phyloP scores from a whole-genome alignment of 2,888 invertebrate genomes.

The Prosapia bicincta region DNA sequence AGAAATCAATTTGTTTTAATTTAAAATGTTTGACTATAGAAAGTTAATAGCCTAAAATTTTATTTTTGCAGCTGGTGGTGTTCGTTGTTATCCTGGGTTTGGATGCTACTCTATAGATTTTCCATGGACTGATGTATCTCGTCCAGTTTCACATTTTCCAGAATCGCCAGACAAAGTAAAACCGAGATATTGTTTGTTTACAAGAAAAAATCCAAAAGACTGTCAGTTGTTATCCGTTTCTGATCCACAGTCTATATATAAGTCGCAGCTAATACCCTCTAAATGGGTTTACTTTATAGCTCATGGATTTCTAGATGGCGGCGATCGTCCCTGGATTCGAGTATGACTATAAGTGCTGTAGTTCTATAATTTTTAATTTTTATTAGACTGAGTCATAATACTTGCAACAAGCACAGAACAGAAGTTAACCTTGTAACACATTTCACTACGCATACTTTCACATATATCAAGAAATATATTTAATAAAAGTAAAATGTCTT shows the following conservation, averaged over 20 bases:
- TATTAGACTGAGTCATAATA: not conserved
- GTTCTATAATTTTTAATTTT: not conserved
- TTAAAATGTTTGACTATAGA: not conserved
- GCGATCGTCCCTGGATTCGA: constrained; percentile 74
- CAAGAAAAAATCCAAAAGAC: constrained; percentile 49
- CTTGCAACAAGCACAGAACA: not conserved
- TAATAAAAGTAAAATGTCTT: no score
- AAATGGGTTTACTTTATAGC: constrained; percentile 71
- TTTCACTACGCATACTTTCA: no score
- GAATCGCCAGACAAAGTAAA: constrained; percentile 61
- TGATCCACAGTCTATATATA: constrained; percentile 58
- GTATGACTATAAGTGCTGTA: constrained; percentile 42
- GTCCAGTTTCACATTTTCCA: constrained; percentile 78
- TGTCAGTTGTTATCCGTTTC: constrained; percentile 61
- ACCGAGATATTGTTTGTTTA: constrained; percentile 58
- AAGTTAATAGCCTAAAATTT: not conserved
- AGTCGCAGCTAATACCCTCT: constrained; percentile 58
- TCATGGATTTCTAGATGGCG: constrained; percentile 85
- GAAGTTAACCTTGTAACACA: not conserved
- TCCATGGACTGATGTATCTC: constrained; percentile 72
- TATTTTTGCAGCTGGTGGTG: constrained; percentile 29
- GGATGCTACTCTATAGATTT: constrained; percentile 76
- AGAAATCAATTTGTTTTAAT: no score
- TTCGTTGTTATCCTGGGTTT: constrained; percentile 69
- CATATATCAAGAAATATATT: no score